Evolutionary conservation across 2,797 vertebrate species (phyloP).

Genomic region (Lindbergichthys nudifrons): DNA sequence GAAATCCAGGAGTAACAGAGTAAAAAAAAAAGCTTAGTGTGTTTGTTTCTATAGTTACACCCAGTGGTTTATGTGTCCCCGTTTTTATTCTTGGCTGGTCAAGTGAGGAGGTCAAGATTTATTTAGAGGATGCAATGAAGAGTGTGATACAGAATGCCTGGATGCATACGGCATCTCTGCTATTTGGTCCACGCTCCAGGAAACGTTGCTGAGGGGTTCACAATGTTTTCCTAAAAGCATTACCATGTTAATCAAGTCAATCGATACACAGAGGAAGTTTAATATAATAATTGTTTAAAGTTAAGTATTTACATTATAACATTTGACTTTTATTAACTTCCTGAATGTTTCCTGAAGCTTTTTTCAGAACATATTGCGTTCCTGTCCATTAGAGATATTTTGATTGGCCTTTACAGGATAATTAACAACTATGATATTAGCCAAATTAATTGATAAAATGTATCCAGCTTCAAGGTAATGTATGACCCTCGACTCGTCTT

Average conservation of each 20-base stretch:
- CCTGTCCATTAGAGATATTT: neutral
- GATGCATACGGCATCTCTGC: slow-evolving; percentile 78
- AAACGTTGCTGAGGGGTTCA: slow-evolving; percentile 69
- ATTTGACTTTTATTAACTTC: slow-evolving; percentile 30
- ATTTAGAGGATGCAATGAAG: slow-evolving; percentile 86
- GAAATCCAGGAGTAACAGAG: slow-evolving; percentile 57
- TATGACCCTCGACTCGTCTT: neutral
- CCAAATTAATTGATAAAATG: neutral
- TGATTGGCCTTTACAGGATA: too few relatives aligned
- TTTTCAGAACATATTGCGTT: neutral
- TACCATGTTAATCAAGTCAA: slow-evolving; percentile 26
- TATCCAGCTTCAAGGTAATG: neutral
- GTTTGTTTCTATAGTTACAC: slow-evolving; percentile 81
- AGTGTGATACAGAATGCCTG: slow-evolving; percentile 79
- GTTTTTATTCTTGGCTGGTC: slow-evolving; percentile 73
- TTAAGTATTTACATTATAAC: slow-evolving; percentile 23
- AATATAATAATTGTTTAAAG: slow-evolving; percentile 28
- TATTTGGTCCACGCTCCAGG: slow-evolving; percentile 74
- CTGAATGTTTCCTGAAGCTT: neutral
- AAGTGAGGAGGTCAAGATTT: slow-evolving; percentile 77
- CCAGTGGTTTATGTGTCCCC: slow-evolving; percentile 45
- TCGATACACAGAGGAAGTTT: slow-evolving; percentile 62
- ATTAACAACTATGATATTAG: too few relatives aligned
- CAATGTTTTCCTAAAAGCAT: slow-evolving; percentile 67
- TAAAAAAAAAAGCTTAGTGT: slow-evolving; percentile 77